A percentile compares a stretch with the other conserved stretches of the same genome.
Conservation (phyloP, 2,888 invertebrate species). For the Amitus sp. region DNA sequence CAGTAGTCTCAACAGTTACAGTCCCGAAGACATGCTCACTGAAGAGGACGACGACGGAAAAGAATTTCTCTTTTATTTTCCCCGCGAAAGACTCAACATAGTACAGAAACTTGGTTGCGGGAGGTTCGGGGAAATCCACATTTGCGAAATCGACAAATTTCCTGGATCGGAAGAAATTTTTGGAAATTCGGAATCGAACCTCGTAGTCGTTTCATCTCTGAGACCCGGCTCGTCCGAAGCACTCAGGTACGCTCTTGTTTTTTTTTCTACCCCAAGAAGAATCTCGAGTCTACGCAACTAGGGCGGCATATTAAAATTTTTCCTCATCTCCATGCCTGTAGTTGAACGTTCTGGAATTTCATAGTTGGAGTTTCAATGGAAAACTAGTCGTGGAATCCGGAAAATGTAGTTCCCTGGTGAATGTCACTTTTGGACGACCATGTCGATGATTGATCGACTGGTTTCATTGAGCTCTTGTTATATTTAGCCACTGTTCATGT, state of each 20-base stretch:
- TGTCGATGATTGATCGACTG: too few species aligned
- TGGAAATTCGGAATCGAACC: slow-evolving; percentile 60
- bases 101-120: slow-evolving; percentile 82
- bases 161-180: slow-evolving; percentile 60
- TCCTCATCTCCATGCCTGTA: too few species aligned
- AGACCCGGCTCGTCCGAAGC: slow-evolving; percentile 70
- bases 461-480: too few species aligned
- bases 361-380: too few species aligned
- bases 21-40: slow-evolving; percentile 67
- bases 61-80: slow-evolving; percentile 70
- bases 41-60: slow-evolving; percentile 68
- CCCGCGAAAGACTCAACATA: slow-evolving; percentile 77
- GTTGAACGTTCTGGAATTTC: too few species aligned
- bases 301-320: too few species aligned
- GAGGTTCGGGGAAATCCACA: slow-evolving; percentile 79
- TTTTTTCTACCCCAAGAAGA: too few species aligned
- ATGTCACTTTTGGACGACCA: too few species aligned
- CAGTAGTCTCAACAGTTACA: slow-evolving; percentile 64
- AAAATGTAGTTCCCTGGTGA: too few species aligned
- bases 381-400: too few species aligned
- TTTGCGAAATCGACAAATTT: slow-evolving; percentile 71
- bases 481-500: too few species aligned
- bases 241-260: slow-evolving; percentile 59
- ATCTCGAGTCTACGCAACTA: too few species aligned
- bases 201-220: slow-evolving; percentile 80